A percentile compares a stretch with the other conserved stretches of the same genome.
phyloP scores from a whole-genome alignment of 2,888 invertebrate genomes.

The Drosophila prostipennis region DNA sequence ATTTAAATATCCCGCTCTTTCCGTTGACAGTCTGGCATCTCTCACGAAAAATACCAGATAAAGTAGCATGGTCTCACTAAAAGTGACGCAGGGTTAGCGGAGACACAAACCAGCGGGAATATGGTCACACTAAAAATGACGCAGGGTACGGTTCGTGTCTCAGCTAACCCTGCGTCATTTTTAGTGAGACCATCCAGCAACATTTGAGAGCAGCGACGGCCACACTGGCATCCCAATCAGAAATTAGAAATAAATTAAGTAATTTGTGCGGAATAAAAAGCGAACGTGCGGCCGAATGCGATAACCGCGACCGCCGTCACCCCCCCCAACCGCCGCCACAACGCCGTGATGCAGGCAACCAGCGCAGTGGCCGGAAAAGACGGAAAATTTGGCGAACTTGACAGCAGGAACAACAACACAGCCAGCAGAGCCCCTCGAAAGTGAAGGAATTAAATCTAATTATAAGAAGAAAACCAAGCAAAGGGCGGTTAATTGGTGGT shows the following conservation, averaged over 20 bases:
- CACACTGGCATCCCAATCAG: slow-evolving; percentile 21
- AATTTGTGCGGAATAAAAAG: slow-evolving; percentile 47
- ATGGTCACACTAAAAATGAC: too few species aligned
- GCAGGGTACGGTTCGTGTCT: too few species aligned
- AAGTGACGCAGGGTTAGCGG: too few species aligned
- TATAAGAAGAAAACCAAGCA: slow-evolving; percentile 62
- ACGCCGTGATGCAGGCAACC: slow-evolving; percentile 30
- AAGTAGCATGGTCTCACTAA: too few species aligned
- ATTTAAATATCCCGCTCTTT: not conserved
- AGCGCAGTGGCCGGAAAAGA: slow-evolving; percentile 51
- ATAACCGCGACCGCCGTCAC: slow-evolving; percentile 27
- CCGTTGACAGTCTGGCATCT: too few species aligned
- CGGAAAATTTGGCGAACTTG: slow-evolving; percentile 25
- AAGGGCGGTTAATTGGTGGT: slow-evolving; percentile 63
- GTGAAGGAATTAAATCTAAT: slow-evolving; percentile 73
- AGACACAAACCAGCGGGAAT: too few species aligned
- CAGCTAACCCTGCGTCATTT: too few species aligned
- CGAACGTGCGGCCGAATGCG: slow-evolving; percentile 32
- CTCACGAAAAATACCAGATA: too few species aligned
- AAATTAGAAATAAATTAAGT: slow-evolving; percentile 55
- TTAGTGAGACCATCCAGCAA: too few species aligned
- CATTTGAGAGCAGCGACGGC: slow-evolving; percentile 2
- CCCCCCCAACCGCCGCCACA: slow-evolving; percentile 18
- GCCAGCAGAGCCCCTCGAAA: slow-evolving; percentile 60
- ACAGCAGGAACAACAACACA: slow-evolving; percentile 34